A percentile compares a stretch with the other conserved stretches of the same genome.
These are phyloP conservation scores for Oncopodura yosiiana DNA, from an alignment of 1,140 invertebrate genomes.

Conservation along the genomic window DNA sequence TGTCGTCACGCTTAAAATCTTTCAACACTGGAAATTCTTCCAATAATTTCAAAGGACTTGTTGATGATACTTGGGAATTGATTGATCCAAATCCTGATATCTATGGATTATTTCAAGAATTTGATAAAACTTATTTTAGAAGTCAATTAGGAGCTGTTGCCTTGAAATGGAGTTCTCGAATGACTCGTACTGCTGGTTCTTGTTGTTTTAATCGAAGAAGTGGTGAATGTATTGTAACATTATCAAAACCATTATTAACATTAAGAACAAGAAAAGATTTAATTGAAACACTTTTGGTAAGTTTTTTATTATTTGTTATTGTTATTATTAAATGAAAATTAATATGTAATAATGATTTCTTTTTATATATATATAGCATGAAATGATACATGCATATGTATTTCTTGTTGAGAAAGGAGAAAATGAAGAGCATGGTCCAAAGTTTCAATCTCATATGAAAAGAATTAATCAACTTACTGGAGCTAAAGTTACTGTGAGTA, in stretches of 20 bases:
- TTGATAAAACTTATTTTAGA: constrained; percentile 79
- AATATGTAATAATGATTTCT: constrained; percentile 23
- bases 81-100: constrained; percentile 91
- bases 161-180: constrained; percentile 87
- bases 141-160: constrained; percentile 60
- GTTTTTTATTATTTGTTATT: constrained; percentile 23
- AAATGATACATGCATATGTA: constrained; percentile 98
- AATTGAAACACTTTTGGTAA: constrained; percentile 82
- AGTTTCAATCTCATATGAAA: constrained; percentile 87
- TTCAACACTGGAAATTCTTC: too few species aligned
- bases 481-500: constrained; percentile 70
- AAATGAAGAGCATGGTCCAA: constrained; percentile 85
- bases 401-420: constrained; percentile 69
- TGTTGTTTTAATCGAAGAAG: constrained; percentile 66
- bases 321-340: constrained; percentile 20
- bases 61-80: constrained; percentile 57
- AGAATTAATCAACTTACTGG: constrained; percentile 80
- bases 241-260: constrained; percentile 84
- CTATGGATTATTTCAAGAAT: constrained; percentile 70
- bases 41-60: constrained; percentile 36
- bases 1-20: too few species aligned
- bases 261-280: constrained; percentile 84
- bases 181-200: constrained; percentile 80
- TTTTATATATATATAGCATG: constrained; percentile 55
- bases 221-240: constrained; percentile 67